Evolutionary conservation across 2,797 vertebrate species (phyloP).

Genomic region (Ptychadena robeensis): DNA sequence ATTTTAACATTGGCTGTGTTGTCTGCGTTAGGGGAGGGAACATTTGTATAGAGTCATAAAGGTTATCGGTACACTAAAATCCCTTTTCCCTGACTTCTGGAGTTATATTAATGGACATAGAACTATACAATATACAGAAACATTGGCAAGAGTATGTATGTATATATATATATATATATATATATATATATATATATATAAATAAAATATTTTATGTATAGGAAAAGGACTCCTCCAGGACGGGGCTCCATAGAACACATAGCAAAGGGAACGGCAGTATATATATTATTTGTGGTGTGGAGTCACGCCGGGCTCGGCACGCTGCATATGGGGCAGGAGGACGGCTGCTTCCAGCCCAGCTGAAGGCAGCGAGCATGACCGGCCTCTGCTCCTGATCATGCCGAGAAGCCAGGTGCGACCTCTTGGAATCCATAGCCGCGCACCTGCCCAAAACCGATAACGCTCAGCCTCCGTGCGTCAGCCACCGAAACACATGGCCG

Average conservation of each 20-base stretch:
- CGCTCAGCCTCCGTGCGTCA: not conserved
- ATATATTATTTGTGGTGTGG: not conserved
- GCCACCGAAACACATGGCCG: constrained; percentile 1
- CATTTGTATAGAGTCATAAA: too few relatives aligned
- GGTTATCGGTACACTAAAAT: too few relatives aligned
- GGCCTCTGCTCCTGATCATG: constrained; percentile 23
- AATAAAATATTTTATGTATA: too few relatives aligned
- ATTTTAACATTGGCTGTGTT: too few relatives aligned
- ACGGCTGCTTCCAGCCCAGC: constrained; percentile 11
- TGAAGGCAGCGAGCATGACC: constrained; percentile 8
- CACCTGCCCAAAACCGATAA: constrained; percentile 1
- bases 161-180: too few relatives aligned
- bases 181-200: too few relatives aligned
- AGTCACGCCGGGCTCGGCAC: not conserved
- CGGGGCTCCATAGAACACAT: not conserved
- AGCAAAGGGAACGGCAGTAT: not conserved
- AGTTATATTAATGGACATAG: too few relatives aligned
- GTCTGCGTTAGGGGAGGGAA: too few relatives aligned
- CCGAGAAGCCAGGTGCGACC: not conserved
- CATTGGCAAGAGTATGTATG: not conserved
- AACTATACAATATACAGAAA: not conserved
- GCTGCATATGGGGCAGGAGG: not conserved
- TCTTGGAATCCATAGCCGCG: not conserved
- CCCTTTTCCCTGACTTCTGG: too few relatives aligned
- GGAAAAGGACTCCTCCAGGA: too few relatives aligned